Base-by-base conservation (phyloP, 23 tunicate genomes). In the Ciona savignyi region DNA sequence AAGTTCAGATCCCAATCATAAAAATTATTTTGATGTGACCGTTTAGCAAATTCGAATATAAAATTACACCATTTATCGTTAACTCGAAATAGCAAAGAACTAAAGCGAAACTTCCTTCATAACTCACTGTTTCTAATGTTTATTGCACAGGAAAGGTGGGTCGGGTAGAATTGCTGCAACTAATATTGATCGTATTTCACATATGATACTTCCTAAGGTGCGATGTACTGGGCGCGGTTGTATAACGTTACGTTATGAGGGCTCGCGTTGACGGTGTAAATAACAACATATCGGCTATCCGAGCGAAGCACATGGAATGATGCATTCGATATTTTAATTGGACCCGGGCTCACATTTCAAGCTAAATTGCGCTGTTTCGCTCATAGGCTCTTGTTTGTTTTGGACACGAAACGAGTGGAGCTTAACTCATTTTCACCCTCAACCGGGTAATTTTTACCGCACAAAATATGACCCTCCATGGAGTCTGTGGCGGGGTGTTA, bases 401-500 rank as follows among this genome's bases (percentile, higher is more conserved):
- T 42, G 56, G 56, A 15, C 56, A 42, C 56, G 15, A 15, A 42
- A 15, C 56, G 56, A 42, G 56, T 42, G 56, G 56, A 15, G 56
- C 56, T 42, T 42, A 42, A 42, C 56, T 42, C 56, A 42, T 42
- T 42, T 42, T 42, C 56, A 42, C 56, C 56, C 56, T 42, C 56
- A 42, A 42, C 56, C 56, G 56, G 56, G 56, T 42, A 42, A 42
- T 42, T 42, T 42, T 42, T 15, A 6, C 15, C 56, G 9, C 56
- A 15, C 56, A 42, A 42, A 42, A 9, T 42, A 15, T 42, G 56
- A 42, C 56, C 56, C 56, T 15, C 56, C 56, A 42, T 9, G 9
- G 15, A 42, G 56, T 42, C 11, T 42, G 56, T 42, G 56, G 56
- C 15, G 15, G 9, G 56, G 56, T 42, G 56, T 42, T 42, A 15